Evolutionary conservation across 2,797 vertebrate species (phyloP).

Genomic region (Eulemur albifrons): DNA sequence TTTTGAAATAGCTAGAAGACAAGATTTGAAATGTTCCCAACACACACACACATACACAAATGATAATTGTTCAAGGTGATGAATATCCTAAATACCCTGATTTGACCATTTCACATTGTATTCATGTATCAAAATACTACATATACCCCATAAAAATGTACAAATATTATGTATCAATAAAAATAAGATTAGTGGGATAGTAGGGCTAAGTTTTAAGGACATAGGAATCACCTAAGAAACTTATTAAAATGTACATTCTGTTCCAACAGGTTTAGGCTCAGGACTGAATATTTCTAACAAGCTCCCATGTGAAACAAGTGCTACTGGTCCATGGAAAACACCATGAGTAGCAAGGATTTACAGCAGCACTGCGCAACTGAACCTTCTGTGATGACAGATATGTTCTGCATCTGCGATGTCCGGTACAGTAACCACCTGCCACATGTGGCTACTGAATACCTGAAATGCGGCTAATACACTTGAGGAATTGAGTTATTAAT

Average conservation of each 20-base stretch:
- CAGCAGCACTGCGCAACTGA: neutral
- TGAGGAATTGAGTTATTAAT: neutral
- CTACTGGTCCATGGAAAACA: neutral
- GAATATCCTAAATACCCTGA: neutral
- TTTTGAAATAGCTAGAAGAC: neutral
- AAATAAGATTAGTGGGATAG: neutral
- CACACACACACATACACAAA: neutral
- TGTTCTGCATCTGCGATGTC: neutral
- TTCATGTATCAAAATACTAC: neutral
- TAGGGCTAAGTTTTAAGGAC: neutral
- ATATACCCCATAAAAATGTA: neutral
- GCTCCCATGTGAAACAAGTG: neutral
- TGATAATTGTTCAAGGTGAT: neutral
- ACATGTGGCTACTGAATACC: neutral
- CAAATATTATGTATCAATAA: neutral
- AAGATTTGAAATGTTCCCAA: neutral
- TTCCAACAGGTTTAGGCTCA: neutral
- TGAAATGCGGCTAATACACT: neutral
- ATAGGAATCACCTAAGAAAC: neutral
- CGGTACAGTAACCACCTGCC: neutral
- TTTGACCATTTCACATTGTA: neutral
- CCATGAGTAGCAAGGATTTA: neutral
- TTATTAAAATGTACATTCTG: neutral
- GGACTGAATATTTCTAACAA: neutral
- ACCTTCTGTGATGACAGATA: neutral